Conservation (phyloP, 2,797 vertebrate species). For the Gallinago stenura region DNA sequence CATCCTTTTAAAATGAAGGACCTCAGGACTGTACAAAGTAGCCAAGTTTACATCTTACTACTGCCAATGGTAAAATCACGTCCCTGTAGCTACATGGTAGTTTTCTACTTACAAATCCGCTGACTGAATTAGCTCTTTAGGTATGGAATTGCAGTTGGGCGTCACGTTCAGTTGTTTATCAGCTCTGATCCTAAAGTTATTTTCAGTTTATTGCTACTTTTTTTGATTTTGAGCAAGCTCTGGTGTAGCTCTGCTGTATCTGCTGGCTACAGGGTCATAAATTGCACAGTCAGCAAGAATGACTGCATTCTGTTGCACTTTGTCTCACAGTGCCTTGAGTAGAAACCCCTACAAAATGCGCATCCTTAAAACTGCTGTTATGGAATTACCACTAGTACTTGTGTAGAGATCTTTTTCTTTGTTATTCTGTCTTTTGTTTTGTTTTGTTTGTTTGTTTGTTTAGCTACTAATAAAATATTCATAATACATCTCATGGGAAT, state of each 20-base stretch:
- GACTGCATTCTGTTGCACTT: background rate
- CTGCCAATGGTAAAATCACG: background rate
- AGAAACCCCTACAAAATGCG: background rate
- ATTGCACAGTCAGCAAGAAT: background rate
- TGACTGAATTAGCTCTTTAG: background rate
- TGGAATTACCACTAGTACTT: background rate
- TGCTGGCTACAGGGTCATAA: background rate
- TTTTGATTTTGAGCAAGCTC: background rate
- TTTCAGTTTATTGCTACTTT: background rate
- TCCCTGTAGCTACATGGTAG: background rate
- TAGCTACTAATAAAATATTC: background rate
- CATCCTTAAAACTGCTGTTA: background rate
- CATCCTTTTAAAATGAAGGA: slow-evolving; percentile 16
- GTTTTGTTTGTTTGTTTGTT: background rate
- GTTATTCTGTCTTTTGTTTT: background rate
- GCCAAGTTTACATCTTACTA: background rate
- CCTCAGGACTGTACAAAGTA: background rate
- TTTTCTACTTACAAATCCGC: background rate
- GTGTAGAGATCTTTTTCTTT: background rate
- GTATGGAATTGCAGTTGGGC: background rate
- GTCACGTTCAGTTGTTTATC: background rate
- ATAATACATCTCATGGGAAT: background rate
- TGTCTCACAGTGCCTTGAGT: background rate
- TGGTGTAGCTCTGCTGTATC: background rate
- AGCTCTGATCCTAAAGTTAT: background rate